These are phyloP conservation scores for Paramormyrops kingsleyae DNA, from an alignment of 2,113 vertebrate species.

Conservation along the genomic window DNA sequence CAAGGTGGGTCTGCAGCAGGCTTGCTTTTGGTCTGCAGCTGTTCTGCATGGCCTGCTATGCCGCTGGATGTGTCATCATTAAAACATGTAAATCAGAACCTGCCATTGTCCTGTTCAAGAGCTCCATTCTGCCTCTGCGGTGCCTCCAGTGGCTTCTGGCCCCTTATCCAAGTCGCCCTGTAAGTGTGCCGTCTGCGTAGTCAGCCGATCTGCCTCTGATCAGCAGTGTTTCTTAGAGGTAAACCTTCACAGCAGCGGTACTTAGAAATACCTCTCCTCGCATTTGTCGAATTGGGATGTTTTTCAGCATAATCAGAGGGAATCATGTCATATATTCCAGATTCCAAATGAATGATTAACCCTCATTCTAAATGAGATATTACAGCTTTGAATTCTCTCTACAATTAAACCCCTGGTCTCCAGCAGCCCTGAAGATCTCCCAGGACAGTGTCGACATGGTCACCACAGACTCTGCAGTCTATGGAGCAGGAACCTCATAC, in stretches of 20 bases:
- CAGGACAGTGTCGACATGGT: neutral
- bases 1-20: neutral
- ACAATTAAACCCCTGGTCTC: neutral
- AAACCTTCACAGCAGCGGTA: neutral
- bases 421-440: neutral
- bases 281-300: neutral
- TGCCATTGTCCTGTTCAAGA: neutral
- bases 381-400: neutral
- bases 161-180: neutral
- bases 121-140: neutral
- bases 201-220: neutral
- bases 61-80: neutral
- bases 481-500: neutral
- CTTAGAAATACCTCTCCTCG: neutral
- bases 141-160: neutral
- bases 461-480: neutral
- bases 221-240: neutral
- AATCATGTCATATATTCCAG: neutral
- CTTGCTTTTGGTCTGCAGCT: neutral
- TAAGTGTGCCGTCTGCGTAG: neutral
- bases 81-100: neutral
- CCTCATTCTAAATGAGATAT: neutral
- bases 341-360: neutral
- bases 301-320: neutral
- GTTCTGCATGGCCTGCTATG: neutral